Conservation (phyloP, 2,888 invertebrate genomes). For the Melieria crassipennis region DNA sequence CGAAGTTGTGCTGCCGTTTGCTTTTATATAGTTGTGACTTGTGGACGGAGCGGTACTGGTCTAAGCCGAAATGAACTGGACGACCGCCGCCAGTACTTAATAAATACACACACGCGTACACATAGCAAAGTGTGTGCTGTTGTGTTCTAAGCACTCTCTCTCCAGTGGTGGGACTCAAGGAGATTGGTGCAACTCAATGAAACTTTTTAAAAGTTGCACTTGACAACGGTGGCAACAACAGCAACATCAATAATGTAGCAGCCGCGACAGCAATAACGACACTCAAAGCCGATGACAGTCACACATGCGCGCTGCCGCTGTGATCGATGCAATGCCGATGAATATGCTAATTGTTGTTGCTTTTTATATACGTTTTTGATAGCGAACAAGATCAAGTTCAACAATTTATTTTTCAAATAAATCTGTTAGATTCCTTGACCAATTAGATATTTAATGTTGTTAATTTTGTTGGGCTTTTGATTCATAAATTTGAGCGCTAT, state of each 20-base stretch:
- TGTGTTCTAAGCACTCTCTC: neutral
- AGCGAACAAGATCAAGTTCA: conserved; percentile 46
- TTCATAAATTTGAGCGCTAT: neutral
- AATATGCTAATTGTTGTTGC: conserved; percentile 2
- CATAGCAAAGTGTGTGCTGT: too few relatives aligned
- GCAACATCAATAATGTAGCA: neutral
- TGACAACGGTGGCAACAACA: conserved; percentile 22
- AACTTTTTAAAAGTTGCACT: conserved; percentile 35
- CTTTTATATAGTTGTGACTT: conserved; percentile 44
- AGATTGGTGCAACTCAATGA: conserved; percentile 34
- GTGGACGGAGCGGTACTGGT: conserved; percentile 25
- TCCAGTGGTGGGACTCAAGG: conserved; percentile 33
- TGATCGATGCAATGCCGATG: conserved; percentile 8
- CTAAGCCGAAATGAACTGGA: conserved; percentile 38
- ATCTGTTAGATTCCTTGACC: conserved; percentile 44
- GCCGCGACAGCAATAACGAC: neutral
- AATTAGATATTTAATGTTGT: conserved; percentile 17
- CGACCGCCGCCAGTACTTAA: conserved; percentile 43
- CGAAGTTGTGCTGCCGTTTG: conserved; percentile 31
- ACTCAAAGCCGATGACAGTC: neutral
- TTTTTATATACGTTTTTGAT: conserved; percentile 26
- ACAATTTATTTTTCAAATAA: conserved; percentile 17
- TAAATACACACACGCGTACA: neutral
- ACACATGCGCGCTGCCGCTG: conserved; percentile 4
- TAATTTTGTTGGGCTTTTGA: neutral